Conservation (phyloP, 2,888 invertebrate species). For the Smittia aterrima region DNA sequence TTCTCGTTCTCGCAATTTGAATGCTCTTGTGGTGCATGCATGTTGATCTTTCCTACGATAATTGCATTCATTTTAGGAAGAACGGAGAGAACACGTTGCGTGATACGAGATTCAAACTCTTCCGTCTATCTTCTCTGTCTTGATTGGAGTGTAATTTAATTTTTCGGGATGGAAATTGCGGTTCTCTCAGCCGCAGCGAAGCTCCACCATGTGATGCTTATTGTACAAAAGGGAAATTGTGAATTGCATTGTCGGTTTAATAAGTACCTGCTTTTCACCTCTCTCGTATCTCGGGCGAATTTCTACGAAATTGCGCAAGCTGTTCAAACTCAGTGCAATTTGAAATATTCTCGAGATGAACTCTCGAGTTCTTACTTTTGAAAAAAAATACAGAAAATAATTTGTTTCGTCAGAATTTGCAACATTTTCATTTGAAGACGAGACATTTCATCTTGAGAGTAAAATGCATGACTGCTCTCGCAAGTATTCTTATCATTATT, state of each 20-base stretch:
- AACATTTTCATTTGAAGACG: no score
- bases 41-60: conserved; percentile 1
- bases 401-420: no score
- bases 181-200: neutral
- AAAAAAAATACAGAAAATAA: no score
- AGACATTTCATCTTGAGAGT: no score
- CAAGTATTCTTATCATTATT: no score
- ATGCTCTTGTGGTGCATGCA: neutral
- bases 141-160: neutral
- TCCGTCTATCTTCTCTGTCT: neutral
- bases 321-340: no score
- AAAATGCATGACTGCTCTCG: no score
- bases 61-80: neutral
- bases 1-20: neutral
- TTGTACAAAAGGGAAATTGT: neutral
- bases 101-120: neutral
- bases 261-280: conserved; percentile 33
- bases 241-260: neutral
- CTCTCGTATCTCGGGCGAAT: neutral
- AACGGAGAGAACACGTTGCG: neutral
- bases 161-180: conserved; percentile 2
- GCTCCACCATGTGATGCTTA: neutral
- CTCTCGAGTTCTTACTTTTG: no score
- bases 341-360: no score
- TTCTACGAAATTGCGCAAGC: no score